These are phyloP conservation scores for Tinea trinotella DNA, from an alignment of 2,888 invertebrate genomes.

Conservation along the genomic window DNA sequence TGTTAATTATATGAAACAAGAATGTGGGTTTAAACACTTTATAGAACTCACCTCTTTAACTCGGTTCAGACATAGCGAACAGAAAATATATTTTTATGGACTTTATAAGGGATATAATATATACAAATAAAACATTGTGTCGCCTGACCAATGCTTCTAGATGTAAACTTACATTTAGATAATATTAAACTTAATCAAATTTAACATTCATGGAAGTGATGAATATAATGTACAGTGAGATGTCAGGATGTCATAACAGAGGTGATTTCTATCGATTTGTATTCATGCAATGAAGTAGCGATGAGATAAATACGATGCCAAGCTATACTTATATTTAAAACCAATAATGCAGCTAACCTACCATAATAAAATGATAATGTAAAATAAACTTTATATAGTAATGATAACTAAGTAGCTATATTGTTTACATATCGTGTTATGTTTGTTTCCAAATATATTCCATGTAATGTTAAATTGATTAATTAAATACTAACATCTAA, in stretches of 20 bases:
- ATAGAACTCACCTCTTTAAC: conserved; percentile 64
- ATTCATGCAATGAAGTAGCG: conserved; percentile 26
- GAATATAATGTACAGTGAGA: conserved; percentile 38
- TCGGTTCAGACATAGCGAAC: conserved; percentile 25
- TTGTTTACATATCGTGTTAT: background rate
- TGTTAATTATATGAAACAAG: background rate
- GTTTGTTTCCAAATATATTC: conserved; percentile 26
- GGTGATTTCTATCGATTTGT: conserved; percentile 51
- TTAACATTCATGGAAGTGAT: conserved; percentile 49
- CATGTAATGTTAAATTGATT: conserved; percentile 59
- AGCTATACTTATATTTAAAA: background rate
- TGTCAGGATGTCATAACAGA: conserved; percentile 42
- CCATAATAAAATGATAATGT: too few species aligned
- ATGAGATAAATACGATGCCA: background rate
- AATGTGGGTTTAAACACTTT: conserved; percentile 23
- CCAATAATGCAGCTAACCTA: too few species aligned
- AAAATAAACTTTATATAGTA: too few species aligned
- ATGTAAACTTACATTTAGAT: conserved; percentile 29
- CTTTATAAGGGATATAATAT: conserved; percentile 18
- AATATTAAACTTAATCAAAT: conserved; percentile 41
- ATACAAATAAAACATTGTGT: conserved; percentile 61
- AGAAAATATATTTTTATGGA: conserved; percentile 21
- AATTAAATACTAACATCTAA: conserved; percentile 37
- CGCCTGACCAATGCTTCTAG: conserved; percentile 79
- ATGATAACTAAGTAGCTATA: too few species aligned